phyloP scores from a whole-genome alignment of 1,140 invertebrate species.

The Matsumurasca onukii region DNA sequence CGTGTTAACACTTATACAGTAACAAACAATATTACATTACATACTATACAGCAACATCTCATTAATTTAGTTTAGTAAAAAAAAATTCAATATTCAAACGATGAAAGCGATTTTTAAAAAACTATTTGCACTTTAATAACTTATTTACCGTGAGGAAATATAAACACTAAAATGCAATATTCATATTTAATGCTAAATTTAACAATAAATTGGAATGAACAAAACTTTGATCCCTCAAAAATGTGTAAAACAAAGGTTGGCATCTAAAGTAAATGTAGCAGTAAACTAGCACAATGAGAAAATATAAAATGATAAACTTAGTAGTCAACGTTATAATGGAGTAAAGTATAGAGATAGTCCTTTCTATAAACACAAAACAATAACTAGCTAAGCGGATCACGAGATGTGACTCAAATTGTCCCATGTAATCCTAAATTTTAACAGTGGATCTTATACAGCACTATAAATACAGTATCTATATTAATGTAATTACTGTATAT shows the following conservation, averaged over 20 bases:
- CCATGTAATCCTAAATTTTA: neutral
- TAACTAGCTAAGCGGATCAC: slow-evolving; percentile 19
- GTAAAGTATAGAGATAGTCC: neutral
- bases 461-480: slow-evolving; percentile 14
- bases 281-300: neutral
- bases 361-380: slow-evolving; percentile 12
- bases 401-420: neutral
- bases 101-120: neutral
- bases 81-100: neutral
- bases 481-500: slow-evolving; percentile 22
- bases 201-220: slow-evolving; percentile 22
- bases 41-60: neutral
- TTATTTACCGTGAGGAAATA: neutral
- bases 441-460: slow-evolving; percentile 11
- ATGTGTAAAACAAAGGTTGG: neutral
- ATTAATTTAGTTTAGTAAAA: neutral
- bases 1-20: neutral
- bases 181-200: neutral
- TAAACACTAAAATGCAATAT: slow-evolving; percentile 22
- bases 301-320: slow-evolving; percentile 1
- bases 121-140: neutral
- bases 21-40: slow-evolving; percentile 17
- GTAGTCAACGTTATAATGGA: neutral
- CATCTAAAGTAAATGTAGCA: neutral
- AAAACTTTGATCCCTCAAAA: slow-evolving; percentile 25